A percentile compares a stretch with the other conserved stretches of the same genome.
Conservation (phyloP, 2,113 vertebrate species). For the rat (Rattus norvegicus) region DNA sequence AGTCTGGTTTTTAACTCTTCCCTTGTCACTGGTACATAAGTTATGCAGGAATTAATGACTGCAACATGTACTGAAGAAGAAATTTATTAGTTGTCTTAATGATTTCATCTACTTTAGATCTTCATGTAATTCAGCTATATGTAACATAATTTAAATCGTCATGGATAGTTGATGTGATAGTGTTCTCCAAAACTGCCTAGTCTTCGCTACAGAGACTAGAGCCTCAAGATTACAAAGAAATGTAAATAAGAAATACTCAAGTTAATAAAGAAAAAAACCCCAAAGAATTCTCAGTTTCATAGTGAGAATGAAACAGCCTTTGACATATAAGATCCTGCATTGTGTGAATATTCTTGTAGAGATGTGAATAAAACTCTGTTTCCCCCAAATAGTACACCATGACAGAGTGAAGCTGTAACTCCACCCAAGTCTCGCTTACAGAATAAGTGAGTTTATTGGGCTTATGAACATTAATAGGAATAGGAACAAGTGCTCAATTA, state of each 20-base stretch:
- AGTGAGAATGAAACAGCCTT: background rate
- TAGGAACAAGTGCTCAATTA: background rate
- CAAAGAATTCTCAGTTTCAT: background rate
- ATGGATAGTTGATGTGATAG: rapidly evolving
- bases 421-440: background rate
- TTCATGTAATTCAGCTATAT: background rate
- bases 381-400: background rate
- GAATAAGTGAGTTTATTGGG: background rate
- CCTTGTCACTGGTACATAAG: background rate
- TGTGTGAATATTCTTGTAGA: background rate
- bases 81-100: slow-evolving; percentile 1
- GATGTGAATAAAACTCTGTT: background rate
- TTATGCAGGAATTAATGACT: background rate
- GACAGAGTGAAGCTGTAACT: background rate
- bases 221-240: background rate
- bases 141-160: background rate
- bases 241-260: no score
- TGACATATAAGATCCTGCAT: background rate
- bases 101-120: background rate
- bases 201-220: background rate
- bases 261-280: no score
- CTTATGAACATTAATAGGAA: background rate
- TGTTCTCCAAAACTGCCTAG: background rate
- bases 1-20: background rate
- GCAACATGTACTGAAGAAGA: background rate